Conservation (phyloP, 2,797 vertebrate species). For the Scolopax rusticola region DNA sequence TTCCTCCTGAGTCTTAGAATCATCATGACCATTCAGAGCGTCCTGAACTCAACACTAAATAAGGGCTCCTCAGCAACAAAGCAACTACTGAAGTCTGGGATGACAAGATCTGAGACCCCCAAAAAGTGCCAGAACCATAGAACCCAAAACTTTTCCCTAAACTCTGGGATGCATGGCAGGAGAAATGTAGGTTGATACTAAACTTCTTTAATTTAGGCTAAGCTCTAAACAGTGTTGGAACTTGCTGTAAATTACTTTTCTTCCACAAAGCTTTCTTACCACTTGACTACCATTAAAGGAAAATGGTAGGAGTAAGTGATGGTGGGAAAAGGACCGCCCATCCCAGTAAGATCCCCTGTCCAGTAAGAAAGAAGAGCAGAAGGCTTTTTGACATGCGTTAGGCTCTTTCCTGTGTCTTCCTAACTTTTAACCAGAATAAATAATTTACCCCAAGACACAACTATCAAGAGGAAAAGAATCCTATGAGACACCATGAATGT, state of each 20-base stretch:
- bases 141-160: background rate
- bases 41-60: background rate
- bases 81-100: background rate
- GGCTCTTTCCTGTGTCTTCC: background rate
- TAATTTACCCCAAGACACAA: background rate
- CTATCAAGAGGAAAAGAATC: background rate
- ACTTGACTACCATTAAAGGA: background rate
- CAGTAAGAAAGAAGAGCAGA: background rate
- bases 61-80: background rate
- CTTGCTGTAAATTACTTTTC: background rate
- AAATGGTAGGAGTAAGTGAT: background rate
- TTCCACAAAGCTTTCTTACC: background rate
- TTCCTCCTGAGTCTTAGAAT: background rate
- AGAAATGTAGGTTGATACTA: background rate
- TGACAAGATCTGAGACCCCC: background rate
- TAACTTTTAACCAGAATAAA: background rate
- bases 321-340: background rate
- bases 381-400: background rate
- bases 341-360: background rate
- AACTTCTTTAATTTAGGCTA: background rate
- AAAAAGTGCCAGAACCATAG: fast-evolving
- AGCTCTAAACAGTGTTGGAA: background rate
- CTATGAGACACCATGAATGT: background rate
- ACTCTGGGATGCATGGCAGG: background rate
- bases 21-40: background rate